Conservation (phyloP, 1,140 invertebrate species). For the Saccostrea glomerata region DNA sequence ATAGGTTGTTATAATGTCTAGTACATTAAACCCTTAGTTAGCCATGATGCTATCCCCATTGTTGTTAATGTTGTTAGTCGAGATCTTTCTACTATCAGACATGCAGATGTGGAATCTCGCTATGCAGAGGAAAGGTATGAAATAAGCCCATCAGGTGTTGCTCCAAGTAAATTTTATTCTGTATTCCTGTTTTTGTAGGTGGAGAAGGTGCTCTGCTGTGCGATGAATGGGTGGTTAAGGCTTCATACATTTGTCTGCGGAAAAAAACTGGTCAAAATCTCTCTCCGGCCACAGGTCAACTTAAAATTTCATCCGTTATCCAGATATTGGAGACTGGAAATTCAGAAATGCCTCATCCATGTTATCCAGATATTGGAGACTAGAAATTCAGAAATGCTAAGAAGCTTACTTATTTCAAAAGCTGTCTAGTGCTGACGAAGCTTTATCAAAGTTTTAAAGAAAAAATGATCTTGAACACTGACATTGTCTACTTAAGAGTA, state of each 20-base stretch:
- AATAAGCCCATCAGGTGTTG: constrained; percentile 60
- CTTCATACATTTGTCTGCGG: constrained; percentile 66
- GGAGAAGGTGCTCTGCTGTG: constrained; percentile 71
- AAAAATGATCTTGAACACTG: constrained; percentile 44
- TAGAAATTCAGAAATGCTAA: constrained; percentile 61
- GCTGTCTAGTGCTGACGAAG: constrained; percentile 58
- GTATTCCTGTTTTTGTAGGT: constrained; percentile 70
- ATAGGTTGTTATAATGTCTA: too few species aligned
- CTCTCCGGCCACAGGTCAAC: constrained; percentile 67
- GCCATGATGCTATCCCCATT: constrained; percentile 53
- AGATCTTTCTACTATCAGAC: constrained; percentile 56
- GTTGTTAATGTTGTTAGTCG: constrained; percentile 30
- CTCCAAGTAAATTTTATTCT: constrained; percentile 61
- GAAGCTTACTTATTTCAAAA: constrained; percentile 63
- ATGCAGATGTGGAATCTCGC: constrained; percentile 58
- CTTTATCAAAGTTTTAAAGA: constrained; percentile 70
- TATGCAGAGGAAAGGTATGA: constrained; percentile 56
- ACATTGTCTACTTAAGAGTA: background rate
- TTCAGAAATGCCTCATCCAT: constrained; percentile 62
- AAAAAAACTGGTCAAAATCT: constrained; percentile 60
- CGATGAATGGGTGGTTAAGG: constrained; percentile 56
- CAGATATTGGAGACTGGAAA: constrained; percentile 66
- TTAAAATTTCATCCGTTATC: constrained; percentile 61
- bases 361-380: constrained; percentile 67
- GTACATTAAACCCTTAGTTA: constrained; percentile 58